Conservation (phyloP, 2,113 vertebrate genomes). For the Genyomyrus donnyi region DNA sequence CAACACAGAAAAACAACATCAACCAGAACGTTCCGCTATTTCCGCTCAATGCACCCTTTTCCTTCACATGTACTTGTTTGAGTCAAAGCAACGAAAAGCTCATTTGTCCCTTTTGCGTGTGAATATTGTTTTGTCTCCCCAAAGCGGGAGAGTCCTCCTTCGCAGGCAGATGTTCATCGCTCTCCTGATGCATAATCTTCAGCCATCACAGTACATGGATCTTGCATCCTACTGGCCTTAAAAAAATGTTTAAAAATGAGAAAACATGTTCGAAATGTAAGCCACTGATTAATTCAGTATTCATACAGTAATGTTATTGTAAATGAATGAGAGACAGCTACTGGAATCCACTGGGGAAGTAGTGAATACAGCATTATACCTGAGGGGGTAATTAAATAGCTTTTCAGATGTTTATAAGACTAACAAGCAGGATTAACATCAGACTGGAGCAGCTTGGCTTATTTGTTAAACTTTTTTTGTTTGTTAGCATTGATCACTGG, state of each 20-base stretch:
- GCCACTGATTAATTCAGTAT: background rate
- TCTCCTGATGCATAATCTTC: background rate
- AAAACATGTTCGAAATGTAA: background rate
- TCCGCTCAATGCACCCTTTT: background rate
- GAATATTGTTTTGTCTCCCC: background rate
- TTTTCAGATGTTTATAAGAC: background rate
- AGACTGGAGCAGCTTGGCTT: background rate
- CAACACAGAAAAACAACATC: background rate
- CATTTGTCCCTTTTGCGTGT: background rate
- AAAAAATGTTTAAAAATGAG: background rate
- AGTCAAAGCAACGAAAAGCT: background rate
- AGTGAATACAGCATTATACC: slow-evolving; percentile 6
- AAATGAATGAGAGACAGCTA: background rate
- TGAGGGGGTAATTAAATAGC: slow-evolving; percentile 11
- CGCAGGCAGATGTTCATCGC: background rate
- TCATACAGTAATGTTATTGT: background rate
- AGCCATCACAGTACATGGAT: background rate
- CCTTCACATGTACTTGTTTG: background rate
- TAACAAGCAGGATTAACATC: background rate
- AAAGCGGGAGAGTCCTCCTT: background rate
- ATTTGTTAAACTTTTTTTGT: slow-evolving; percentile 1
- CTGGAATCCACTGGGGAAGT: background rate
- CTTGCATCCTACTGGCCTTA: background rate
- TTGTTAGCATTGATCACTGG: background rate
- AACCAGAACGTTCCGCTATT: background rate